Conservation (phyloP, 2,113 vertebrate genomes). For the Labeo rohita region DNA sequence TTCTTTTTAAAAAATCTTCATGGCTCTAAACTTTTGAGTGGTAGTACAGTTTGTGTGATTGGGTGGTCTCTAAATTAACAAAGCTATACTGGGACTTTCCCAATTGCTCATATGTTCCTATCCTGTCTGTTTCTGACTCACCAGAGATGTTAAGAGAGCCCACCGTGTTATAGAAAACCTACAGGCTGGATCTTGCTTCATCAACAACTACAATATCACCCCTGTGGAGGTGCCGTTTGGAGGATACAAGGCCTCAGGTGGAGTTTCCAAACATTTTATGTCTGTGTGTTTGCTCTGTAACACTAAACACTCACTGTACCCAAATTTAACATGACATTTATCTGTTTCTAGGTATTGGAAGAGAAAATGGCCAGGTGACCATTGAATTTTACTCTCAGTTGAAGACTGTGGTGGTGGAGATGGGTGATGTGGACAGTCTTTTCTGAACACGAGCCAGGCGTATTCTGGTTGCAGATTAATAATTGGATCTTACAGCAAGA, state of each 20-base stretch:
- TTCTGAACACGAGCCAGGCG: conserved; percentile 74
- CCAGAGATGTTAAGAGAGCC: conserved; percentile 89
- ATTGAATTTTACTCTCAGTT: conserved; percentile 91
- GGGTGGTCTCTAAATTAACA: neutral
- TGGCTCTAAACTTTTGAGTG: neutral
- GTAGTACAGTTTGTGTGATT: neutral
- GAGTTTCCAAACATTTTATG: neutral
- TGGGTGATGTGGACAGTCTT: conserved; percentile 90
- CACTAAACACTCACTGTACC: neutral
- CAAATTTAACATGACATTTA: neutral
- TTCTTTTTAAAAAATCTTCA: neutral
- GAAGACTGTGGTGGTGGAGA: conserved; percentile 94
- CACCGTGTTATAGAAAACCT: conserved; percentile 89
- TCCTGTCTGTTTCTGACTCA: neutral
- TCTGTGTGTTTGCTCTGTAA: neutral
- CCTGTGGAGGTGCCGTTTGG: conserved; percentile 95
- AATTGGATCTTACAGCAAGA: neutral
- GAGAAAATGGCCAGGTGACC: conserved; percentile 92
- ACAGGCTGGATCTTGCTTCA: conserved; percentile 91
- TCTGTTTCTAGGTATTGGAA: conserved; percentile 85
- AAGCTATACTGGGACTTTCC: neutral
- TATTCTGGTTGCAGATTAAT: neutral
- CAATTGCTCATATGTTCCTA: neutral
- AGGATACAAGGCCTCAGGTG: conserved; percentile 95
- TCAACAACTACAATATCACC: conserved; percentile 96